A percentile compares a stretch with the other conserved stretches of the same genome.
These are phyloP conservation scores for Nematostella vectensis DNA, from an alignment of 92 coral and sea anemone genomes.

Conservation along the genomic window DNA sequence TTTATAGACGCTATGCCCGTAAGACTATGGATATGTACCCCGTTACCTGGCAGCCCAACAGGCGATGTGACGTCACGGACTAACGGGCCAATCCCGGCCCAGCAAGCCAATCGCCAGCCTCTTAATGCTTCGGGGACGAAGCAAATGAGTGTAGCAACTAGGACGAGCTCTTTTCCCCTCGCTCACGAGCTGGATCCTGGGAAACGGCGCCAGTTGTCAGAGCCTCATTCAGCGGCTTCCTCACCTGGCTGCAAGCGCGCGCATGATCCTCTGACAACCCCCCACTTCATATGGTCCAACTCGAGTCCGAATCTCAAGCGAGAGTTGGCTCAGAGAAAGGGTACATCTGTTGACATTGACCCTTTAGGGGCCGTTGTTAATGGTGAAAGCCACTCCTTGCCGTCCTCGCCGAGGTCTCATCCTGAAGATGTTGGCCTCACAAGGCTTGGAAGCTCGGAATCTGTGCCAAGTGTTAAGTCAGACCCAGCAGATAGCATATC, in stretches of 20 bases:
- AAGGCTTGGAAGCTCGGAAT: not conserved
- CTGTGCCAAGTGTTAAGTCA: not conserved
- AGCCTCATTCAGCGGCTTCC: conserved; percentile 15
- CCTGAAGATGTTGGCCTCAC: conserved; percentile 6
- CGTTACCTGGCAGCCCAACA: conserved; percentile 27
- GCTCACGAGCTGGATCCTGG: conserved; percentile 8
- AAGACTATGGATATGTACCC: conserved; percentile 87
- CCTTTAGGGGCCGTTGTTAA: conserved; percentile 7
- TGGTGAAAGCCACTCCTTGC: conserved; percentile 31
- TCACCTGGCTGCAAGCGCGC: conserved; percentile 16
- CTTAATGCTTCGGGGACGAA: not conserved
- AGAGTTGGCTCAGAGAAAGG: conserved; percentile 1
- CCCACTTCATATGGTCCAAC: conserved; percentile 13
- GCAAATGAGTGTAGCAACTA: no score
- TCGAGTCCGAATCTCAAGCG: conserved; percentile 46
- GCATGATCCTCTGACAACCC: conserved; percentile 3
- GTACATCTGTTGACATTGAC: not conserved
- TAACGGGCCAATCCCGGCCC: not conserved
- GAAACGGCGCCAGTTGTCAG: conserved; percentile 20
- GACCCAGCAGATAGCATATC: conserved; percentile 2
- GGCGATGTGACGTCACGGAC: not conserved
- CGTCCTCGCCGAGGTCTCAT: conserved; percentile 35
- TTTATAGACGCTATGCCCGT: conserved; percentile 87
- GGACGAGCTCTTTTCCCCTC: not conserved
- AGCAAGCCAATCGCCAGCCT: not conserved